Evolutionary conservation across 2,113 vertebrate species (phyloP), one percentile per base, ranked within the genome.

Genomic region (Chaenogobius annularis): DNA sequence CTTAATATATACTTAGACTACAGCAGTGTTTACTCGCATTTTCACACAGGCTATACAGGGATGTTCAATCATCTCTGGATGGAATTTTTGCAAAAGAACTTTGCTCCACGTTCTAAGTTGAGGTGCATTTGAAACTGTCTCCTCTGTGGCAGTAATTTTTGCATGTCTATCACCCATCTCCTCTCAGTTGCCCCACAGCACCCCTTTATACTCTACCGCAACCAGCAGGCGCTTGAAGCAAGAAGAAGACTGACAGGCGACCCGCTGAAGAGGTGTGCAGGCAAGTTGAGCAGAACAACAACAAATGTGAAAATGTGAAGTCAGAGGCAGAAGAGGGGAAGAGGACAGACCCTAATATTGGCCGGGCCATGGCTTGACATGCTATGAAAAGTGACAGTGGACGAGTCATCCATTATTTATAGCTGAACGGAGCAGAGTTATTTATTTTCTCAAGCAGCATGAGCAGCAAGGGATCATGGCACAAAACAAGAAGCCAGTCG

Each of bases 401-500:
- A 92, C 91, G 83, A 93, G 91, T 91, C 92, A 93, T 94, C 87
- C 93, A 93, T 93, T 93, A 94, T 94, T 93, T 92, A 93, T 93
- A 90, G 90, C 83, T 74, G 83, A 76, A 78, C 81, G 82, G 81
- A 88, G 88, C 88, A 74, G 75, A 77, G 85, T 87, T 91, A 88
- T 90, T 92, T 92, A 47, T 93, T 93, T 92, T 79, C 91, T 91
- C 89, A 87, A 85, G 86, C 87, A 81, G 85, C 75, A 89, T 87
- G 90, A 90, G 88, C 84, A 87, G 89, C 88, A 81, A 91, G 82
- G 79, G 87, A 93, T 92, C 88, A 86, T 92, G 89, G 89, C 91
- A 91, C 89, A 89, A 91, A 91, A 92, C 91, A 92, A 92, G 89
- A 91, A 91, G 88, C 89, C 85, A 89, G 91, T 92, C 91, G 83